phyloP scores from a whole-genome alignment of 2,888 invertebrate genomes.

The Stenchaetothrips biformis region DNA sequence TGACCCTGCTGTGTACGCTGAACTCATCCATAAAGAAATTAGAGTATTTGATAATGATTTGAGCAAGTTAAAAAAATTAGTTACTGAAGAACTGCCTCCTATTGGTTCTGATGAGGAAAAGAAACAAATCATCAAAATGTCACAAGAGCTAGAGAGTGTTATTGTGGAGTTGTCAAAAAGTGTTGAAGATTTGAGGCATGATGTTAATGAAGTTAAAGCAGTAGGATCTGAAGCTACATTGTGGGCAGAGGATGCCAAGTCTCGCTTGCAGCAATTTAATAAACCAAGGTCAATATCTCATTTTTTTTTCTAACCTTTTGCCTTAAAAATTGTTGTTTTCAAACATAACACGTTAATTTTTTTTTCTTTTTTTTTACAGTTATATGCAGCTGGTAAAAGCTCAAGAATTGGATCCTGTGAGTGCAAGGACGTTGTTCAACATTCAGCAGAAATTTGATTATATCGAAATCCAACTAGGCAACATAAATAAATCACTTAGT shows the following conservation, averaged over 20 bases:
- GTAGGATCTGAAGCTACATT: conserved; percentile 52
- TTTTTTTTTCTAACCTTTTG: not conserved
- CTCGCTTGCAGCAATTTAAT: conserved; percentile 42
- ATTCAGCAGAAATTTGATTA: conserved; percentile 66
- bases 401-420: conserved; percentile 59
- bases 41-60: conserved; percentile 62
- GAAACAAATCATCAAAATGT: conserved; percentile 49
- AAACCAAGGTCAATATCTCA: conserved; percentile 39
- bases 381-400: conserved; percentile 44
- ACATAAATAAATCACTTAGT: conserved; percentile 67
- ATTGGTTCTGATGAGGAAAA: conserved; percentile 57
- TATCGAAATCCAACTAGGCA: conserved; percentile 67
- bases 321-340: not conserved
- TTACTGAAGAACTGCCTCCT: conserved; percentile 31
- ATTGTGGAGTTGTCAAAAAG: conserved; percentile 58
- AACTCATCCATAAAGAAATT: conserved; percentile 61
- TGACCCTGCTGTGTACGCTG: conserved; percentile 48
- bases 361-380: conserved; percentile 34
- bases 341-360: not conserved
- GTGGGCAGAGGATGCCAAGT: conserved; percentile 55
- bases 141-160: conserved; percentile 56
- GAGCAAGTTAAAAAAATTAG: conserved; percentile 48
- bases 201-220: conserved; percentile 53
- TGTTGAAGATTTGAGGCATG: conserved; percentile 55
- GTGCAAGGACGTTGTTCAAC: conserved; percentile 61